Conservation (phyloP, 1,140 invertebrate genomes). For the Pomacea maculata region DNA sequence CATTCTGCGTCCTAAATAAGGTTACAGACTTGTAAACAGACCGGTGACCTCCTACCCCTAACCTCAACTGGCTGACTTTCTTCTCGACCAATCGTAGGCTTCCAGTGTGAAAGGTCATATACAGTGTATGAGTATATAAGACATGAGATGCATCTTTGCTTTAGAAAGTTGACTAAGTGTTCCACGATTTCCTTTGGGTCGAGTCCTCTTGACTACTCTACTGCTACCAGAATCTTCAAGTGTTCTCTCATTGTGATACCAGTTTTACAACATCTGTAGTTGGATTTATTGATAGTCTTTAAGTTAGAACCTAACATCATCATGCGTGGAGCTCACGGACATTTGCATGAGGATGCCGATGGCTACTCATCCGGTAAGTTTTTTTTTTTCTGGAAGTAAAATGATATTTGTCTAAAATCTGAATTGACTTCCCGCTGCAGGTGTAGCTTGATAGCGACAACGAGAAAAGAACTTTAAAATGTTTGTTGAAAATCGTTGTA, state of each 20-base stretch:
- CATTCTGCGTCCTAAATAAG: not conserved
- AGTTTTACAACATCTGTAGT: not conserved
- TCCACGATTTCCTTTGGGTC: not conserved
- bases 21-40: too few relatives aligned
- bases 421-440: not conserved
- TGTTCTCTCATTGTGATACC: not conserved
- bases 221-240: not conserved
- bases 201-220: not conserved
- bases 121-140: slow-evolving; percentile 11
- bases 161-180: not conserved
- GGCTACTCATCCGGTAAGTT: slow-evolving; percentile 34
- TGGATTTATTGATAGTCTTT: not conserved
- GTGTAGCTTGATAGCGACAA: not conserved
- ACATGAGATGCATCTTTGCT: not conserved
- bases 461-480: not conserved
- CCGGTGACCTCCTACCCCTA: not conserved
- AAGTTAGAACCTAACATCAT: not conserved
- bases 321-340: slow-evolving; percentile 17
- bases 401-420: not conserved
- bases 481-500: not conserved
- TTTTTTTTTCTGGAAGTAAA: not conserved
- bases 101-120: too few relatives aligned
- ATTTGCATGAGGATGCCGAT: slow-evolving; percentile 23
- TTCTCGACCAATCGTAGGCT: slow-evolving; percentile 16
- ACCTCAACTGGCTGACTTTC: slow-evolving; percentile 14